Conservation (phyloP, 2,888 invertebrate species). For the Gymnocheta viridis region DNA sequence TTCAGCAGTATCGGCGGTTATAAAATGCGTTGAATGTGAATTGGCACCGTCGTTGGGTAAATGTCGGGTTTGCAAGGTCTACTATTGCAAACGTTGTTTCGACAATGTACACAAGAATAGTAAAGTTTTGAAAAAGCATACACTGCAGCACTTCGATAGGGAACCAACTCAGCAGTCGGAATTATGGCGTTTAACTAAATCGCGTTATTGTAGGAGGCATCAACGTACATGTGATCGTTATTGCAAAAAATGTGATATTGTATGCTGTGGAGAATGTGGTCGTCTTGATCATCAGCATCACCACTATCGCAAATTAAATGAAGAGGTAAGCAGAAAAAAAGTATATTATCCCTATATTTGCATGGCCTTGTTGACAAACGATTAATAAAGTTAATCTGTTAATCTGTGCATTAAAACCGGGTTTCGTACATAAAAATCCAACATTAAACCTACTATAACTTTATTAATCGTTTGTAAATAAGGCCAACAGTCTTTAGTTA, state of each 20-base stretch:
- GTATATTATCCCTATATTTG: background rate
- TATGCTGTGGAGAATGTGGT: conserved; percentile 73
- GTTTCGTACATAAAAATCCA: too few relatives aligned
- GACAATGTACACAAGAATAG: conserved; percentile 76
- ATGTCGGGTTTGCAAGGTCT: conserved; percentile 77
- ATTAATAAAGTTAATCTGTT: too few relatives aligned
- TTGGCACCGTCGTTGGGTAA: conserved; percentile 70
- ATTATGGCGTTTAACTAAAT: conserved; percentile 68
- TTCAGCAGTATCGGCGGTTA: conserved; percentile 10
- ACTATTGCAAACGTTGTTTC: conserved; percentile 78
- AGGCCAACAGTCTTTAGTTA: too few relatives aligned
- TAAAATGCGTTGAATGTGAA: conserved; percentile 78
- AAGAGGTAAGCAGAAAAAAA: conserved; percentile 71
- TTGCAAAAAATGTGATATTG: conserved; percentile 73
- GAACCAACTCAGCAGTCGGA: conserved; percentile 28
- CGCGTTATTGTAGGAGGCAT: conserved; percentile 72
- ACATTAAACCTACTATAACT: too few relatives aligned
- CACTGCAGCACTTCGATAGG: conserved; percentile 60
- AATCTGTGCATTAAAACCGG: too few relatives aligned
- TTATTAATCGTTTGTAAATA: too few relatives aligned
- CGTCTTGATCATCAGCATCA: conserved; percentile 72
- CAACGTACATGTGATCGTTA: conserved; percentile 70
- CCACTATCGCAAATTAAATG: conserved; percentile 53
- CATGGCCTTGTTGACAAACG: too few relatives aligned
- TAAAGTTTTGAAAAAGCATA: conserved; percentile 77